Evolutionary conservation across 2,888 invertebrate species (phyloP).

Genomic region (Eupithecia insigniata): DNA sequence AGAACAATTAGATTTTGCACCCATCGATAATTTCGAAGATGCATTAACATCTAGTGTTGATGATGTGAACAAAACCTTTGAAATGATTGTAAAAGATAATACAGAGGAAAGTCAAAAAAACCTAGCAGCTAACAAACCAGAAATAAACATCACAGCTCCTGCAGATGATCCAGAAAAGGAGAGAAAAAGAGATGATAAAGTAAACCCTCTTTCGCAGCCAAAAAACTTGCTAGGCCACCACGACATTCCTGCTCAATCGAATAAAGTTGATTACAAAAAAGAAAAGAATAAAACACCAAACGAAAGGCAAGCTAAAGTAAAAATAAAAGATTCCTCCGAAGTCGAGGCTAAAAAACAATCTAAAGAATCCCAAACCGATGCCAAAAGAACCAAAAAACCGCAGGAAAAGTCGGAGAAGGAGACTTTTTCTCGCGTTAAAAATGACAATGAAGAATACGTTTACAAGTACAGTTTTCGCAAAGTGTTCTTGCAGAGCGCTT

Average conservation of each 20-base stretch:
- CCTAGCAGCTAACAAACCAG: conserved; percentile 58
- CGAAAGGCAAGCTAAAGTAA: conserved; percentile 69
- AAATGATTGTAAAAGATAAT: conserved; percentile 70
- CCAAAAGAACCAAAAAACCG: conserved; percentile 52
- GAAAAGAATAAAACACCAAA: conserved; percentile 79
- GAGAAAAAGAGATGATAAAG: conserved; percentile 54
- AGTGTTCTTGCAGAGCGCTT: conserved; percentile 85
- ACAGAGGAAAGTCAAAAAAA: conserved; percentile 46
- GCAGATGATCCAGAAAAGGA: conserved; percentile 57
- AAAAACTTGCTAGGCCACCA: conserved; percentile 83
- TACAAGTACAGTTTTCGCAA: conserved; percentile 87
- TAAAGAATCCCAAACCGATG: conserved; percentile 68
- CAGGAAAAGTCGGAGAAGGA: conserved; percentile 55
- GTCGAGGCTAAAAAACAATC: conserved; percentile 61
- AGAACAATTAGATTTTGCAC: conserved; percentile 58
- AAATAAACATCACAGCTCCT: conserved; percentile 68
- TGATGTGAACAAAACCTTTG: conserved; percentile 75
- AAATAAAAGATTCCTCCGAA: conserved; percentile 72
- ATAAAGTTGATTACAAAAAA: conserved; percentile 80
- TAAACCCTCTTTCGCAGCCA: conserved; percentile 73
- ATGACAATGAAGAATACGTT: conserved; percentile 85
- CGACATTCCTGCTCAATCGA: conserved; percentile 83
- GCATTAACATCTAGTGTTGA: conserved; percentile 74
- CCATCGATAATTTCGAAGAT: conserved; percentile 78
- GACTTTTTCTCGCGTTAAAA: conserved; percentile 65